A percentile compares a stretch with the other conserved stretches of the same genome.
Evolutionary conservation across 2,113 vertebrate genomes (phyloP).

Genomic region (Hippolais icterina): DNA sequence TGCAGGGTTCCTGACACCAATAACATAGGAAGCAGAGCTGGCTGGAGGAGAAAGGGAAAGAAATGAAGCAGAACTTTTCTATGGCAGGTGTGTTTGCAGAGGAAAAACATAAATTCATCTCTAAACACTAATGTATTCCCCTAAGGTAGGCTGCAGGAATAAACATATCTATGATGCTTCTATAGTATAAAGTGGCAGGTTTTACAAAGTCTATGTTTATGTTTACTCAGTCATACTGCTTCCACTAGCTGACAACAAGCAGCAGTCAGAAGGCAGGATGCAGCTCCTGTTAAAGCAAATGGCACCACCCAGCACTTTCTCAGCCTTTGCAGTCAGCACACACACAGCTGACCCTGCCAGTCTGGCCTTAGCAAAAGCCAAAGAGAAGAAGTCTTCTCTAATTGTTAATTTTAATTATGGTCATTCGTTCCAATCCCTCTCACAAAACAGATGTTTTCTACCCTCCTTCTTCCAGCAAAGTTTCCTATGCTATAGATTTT

Average conservation of each 20-base stretch:
- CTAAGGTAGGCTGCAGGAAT: not conserved
- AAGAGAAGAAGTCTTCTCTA: not conserved
- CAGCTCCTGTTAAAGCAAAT: not conserved
- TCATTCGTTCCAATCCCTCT: not conserved
- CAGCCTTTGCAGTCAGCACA: not conserved
- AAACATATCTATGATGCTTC: not conserved
- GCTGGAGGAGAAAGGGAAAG: not conserved
- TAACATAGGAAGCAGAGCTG: not conserved
- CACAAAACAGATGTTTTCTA: constrained; percentile 8
- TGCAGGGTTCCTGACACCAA: not conserved
- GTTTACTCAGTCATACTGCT: not conserved
- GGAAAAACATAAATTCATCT: not conserved
- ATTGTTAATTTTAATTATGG: not conserved
- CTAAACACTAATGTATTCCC: not conserved
- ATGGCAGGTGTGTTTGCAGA: not conserved
- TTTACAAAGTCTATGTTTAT: not conserved
- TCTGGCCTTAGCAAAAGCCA: not conserved
- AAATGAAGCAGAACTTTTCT: not conserved
- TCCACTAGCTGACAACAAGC: not conserved
- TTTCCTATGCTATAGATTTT: not conserved
- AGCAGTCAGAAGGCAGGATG: not conserved
- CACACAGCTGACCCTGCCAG: not conserved
- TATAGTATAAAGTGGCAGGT: not conserved
- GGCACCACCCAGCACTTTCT: not conserved
- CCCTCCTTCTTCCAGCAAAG: not conserved